These are phyloP conservation scores for Bubo blakistoni DNA, from an alignment of 2,113 vertebrate genomes.

Conservation along the genomic window DNA sequence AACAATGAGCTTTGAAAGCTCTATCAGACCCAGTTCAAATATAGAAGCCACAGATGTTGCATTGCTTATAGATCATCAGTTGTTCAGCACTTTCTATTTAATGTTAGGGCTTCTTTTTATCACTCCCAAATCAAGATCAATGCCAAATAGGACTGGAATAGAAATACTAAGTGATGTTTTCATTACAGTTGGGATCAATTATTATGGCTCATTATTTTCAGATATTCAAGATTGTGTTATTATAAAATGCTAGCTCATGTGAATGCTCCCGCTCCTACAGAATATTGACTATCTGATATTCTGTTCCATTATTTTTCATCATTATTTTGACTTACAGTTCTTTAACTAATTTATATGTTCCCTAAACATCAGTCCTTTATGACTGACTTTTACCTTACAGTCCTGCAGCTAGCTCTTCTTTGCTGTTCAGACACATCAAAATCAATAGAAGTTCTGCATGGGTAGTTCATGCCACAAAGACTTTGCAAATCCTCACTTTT, in stretches of 20 bases:
- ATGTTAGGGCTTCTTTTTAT: not conserved
- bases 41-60: not conserved
- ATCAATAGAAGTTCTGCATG: not conserved
- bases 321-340: not conserved
- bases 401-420: not conserved
- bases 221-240: not conserved
- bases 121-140: not conserved
- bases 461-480: not conserved
- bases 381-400: not conserved
- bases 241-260: not conserved
- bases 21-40: not conserved
- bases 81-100: not conserved
- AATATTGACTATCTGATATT: not conserved
- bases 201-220: conserved; percentile 28
- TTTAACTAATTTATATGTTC: not conserved
- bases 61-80: not conserved
- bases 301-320: not conserved
- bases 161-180: not conserved
- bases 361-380: not conserved
- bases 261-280: not conserved
- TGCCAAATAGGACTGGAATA: not conserved
- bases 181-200: conserved; percentile 1
- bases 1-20: not conserved
- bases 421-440: not conserved
- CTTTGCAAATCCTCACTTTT: not conserved